Evolutionary conservation across 2,113 vertebrate genomes (phyloP).

Genomic region (Bothrops jararaca): DNA sequence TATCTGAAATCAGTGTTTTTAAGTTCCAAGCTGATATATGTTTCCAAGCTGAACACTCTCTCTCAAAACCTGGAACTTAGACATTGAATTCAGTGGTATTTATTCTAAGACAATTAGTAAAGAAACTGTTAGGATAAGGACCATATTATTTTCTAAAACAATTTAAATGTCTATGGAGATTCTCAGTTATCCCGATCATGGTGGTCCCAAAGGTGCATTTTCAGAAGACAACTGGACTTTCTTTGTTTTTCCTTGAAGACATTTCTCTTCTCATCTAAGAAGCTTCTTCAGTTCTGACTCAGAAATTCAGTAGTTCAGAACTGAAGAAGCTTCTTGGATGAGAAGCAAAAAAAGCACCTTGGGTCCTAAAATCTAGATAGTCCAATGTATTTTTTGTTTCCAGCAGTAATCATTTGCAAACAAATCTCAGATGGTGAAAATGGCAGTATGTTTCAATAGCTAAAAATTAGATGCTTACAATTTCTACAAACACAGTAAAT

Average conservation of each 20-base stretch:
- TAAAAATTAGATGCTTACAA: conserved; percentile 11
- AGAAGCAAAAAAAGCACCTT: background rate
- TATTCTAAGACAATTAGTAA: too few species aligned
- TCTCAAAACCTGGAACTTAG: too few species aligned
- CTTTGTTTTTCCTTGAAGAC: background rate
- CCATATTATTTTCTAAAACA: background rate
- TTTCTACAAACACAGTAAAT: conserved; percentile 34
- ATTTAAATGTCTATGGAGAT: background rate
- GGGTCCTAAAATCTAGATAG: background rate
- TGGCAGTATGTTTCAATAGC: background rate
- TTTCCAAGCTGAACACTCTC: too few species aligned
- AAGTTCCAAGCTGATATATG: background rate
- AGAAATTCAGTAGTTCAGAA: background rate
- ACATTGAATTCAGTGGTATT: too few species aligned
- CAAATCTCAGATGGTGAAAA: background rate
- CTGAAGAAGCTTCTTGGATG: background rate
- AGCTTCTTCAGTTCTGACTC: background rate
- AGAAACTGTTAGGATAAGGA: background rate
- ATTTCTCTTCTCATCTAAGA: background rate
- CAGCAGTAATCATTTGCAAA: background rate
- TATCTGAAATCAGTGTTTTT: background rate
- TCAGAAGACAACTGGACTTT: background rate
- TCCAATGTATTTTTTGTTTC: background rate
- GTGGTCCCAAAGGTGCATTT: background rate
- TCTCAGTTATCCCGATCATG: background rate